phyloP scores from a whole-genome alignment of 2,888 invertebrate genomes.

The Oscheius sp. region DNA sequence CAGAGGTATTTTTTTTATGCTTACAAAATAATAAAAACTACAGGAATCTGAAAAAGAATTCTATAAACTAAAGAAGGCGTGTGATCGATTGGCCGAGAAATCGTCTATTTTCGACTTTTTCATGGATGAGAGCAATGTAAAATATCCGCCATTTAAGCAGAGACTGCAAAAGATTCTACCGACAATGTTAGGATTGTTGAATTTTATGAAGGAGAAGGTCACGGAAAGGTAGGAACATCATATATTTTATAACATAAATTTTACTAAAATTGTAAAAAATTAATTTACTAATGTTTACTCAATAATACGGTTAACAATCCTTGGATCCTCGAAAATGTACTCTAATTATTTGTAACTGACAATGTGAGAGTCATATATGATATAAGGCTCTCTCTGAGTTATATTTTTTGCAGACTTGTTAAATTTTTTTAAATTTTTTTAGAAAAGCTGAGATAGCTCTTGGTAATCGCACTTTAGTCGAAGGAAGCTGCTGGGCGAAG shows the following conservation, averaged over 20 bases:
- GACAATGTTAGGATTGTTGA: background rate
- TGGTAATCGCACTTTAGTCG: too few relatives aligned
- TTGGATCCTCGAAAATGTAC: too few relatives aligned
- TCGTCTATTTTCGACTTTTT: slow-evolving; percentile 12
- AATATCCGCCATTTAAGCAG: slow-evolving; percentile 10
- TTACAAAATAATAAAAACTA: background rate
- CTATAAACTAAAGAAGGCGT: slow-evolving; percentile 5
- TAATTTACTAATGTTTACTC: too few relatives aligned
- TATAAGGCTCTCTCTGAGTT: too few relatives aligned
- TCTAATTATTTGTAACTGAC: too few relatives aligned
- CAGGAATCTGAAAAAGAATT: slow-evolving; percentile 13
- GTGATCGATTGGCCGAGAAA: background rate
- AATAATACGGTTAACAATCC: too few relatives aligned
- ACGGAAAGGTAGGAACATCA: slow-evolving; percentile 1
- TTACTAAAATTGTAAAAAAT: too few relatives aligned
- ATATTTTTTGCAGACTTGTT: too few relatives aligned
- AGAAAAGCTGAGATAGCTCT: slow-evolving; percentile 13
- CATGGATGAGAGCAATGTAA: slow-evolving; percentile 4
- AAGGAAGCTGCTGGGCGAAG: too few relatives aligned
- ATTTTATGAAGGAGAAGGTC: slow-evolving; percentile 6
- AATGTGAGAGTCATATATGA: too few relatives aligned
- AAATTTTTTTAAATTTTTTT: too few relatives aligned
- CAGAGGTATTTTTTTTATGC: slow-evolving; percentile 3
- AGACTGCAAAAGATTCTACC: background rate
- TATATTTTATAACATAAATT: too few relatives aligned